Evolutionary conservation across 1,140 invertebrate species (phyloP).

Genomic region (Pseudachorutes palmiensis): DNA sequence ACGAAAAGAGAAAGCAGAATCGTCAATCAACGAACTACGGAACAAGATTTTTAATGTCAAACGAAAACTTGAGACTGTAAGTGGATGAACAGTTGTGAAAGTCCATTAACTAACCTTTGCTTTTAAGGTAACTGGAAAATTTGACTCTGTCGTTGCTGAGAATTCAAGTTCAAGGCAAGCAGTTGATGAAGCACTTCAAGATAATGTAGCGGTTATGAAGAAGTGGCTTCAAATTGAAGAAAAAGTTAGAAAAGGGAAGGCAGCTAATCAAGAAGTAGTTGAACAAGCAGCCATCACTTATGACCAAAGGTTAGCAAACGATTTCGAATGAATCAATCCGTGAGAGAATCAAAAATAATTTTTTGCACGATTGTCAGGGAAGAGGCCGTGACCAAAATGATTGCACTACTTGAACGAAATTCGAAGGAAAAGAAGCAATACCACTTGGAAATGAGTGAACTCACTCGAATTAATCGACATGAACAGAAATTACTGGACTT

Average conservation of each 20-base stretch:
- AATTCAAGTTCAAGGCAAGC: slow-evolving; percentile 20
- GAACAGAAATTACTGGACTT: slow-evolving; percentile 37
- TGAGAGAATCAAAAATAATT: too few relatives aligned
- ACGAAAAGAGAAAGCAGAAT: slow-evolving; percentile 11
- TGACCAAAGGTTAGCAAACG: slow-evolving; percentile 27
- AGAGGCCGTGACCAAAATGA: slow-evolving; percentile 33
- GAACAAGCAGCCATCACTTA: slow-evolving; percentile 30
- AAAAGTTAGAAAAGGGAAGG: slow-evolving; percentile 21
- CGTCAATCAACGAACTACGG: slow-evolving; percentile 19
- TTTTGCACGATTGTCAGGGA: slow-evolving; percentile 26
- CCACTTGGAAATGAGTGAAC: slow-evolving; percentile 33
- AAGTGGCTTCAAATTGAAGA: slow-evolving; percentile 24
- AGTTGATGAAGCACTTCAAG: slow-evolving; percentile 29
- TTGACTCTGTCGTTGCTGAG: slow-evolving; percentile 33
- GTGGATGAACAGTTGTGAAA: not conserved
- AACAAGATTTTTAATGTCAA: slow-evolving; percentile 23
- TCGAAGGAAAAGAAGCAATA: slow-evolving; percentile 35
- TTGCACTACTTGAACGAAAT: slow-evolving; percentile 30
- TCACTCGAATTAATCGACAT: slow-evolving; percentile 31
- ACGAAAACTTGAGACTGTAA: slow-evolving; percentile 35
- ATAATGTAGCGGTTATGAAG: slow-evolving; percentile 28
- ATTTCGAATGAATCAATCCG: not conserved
- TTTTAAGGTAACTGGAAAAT: slow-evolving; percentile 34
- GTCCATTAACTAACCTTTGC: not conserved
- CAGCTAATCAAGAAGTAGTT: slow-evolving; percentile 27